Percentiles rank a stretch among this genome's conserved stretches.
These are phyloP conservation scores for Plusia festucae DNA, from an alignment of 2,888 invertebrate genomes.

Conservation along the genomic window DNA sequence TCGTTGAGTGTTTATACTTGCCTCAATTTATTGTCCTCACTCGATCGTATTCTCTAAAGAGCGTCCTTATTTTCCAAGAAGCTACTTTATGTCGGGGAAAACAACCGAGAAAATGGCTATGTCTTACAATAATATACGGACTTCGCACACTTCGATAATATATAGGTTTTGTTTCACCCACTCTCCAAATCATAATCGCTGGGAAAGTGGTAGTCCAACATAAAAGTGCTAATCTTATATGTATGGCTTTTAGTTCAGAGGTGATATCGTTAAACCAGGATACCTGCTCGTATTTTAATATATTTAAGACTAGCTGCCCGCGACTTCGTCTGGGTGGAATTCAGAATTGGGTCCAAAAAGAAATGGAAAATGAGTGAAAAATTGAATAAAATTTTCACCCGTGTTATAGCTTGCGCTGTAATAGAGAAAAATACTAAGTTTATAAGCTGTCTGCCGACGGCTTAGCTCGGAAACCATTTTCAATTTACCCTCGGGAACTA, in stretches of 20 bases:
- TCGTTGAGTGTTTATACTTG: slow-evolving; percentile 74
- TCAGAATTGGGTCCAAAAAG: too few relatives aligned
- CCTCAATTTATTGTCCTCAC: slow-evolving; percentile 75
- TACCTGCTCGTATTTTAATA: not conserved
- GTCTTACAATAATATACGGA: slow-evolving; percentile 67
- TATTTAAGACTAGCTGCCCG: too few relatives aligned
- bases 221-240: slow-evolving; percentile 41
- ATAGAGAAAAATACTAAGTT: too few relatives aligned
- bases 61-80: slow-evolving; percentile 73
- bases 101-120: slow-evolving; percentile 67
- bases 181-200: slow-evolving; percentile 45
- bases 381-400: too few relatives aligned
- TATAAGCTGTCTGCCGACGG: too few relatives aligned
- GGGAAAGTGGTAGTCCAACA: slow-evolving; percentile 31
- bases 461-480: too few relatives aligned
- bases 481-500: too few relatives aligned
- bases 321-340: too few relatives aligned
- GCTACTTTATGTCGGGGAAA: slow-evolving; percentile 70
- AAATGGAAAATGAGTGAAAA: too few relatives aligned
- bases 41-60: slow-evolving; percentile 76
- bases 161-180: slow-evolving; percentile 52
- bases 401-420: too few relatives aligned
- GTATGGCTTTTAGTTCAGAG: slow-evolving; percentile 5
- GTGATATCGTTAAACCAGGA: not conserved
- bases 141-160: slow-evolving; percentile 59